phyloP scores from a whole-genome alignment of 2,113 vertebrate species.

The Myotis davidii region DNA sequence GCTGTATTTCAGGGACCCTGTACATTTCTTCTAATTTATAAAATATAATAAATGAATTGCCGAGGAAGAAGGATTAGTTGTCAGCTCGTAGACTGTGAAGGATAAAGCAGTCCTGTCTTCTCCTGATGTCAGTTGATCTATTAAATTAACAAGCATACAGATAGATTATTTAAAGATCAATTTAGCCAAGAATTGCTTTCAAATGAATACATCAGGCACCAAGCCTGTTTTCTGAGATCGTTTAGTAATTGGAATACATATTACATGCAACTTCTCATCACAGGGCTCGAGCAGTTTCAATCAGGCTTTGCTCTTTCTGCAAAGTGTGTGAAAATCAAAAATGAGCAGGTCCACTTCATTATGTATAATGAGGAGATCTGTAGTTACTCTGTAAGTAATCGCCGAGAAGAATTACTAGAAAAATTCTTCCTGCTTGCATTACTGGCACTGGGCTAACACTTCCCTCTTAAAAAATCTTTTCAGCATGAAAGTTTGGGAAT shows the following conservation, averaged over 20 bases:
- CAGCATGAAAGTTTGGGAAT: constrained; percentile 73
- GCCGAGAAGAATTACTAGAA: constrained; percentile 27
- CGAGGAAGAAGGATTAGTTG: constrained; percentile 61
- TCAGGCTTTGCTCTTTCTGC: constrained; percentile 64
- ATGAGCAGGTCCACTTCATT: constrained; percentile 62
- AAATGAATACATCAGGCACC: constrained; percentile 72
- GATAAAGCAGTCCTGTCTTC: constrained; percentile 41
- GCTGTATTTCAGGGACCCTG: constrained; percentile 48
- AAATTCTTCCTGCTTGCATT: neutral
- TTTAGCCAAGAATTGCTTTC: constrained; percentile 76
- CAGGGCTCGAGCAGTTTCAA: constrained; percentile 60
- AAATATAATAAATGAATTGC: constrained; percentile 65
- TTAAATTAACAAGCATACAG: constrained; percentile 69
- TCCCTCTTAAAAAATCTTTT: constrained; percentile 52
- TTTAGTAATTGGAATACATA: constrained; percentile 74
- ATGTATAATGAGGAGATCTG: constrained; percentile 49
- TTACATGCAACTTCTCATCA: constrained; percentile 69
- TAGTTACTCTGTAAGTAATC: constrained; percentile 50
- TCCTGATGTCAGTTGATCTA: constrained; percentile 59
- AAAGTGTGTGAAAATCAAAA: constrained; percentile 73
- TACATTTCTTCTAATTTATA: constrained; percentile 66
- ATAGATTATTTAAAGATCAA: constrained; percentile 81
- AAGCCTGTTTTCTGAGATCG: constrained; percentile 71
- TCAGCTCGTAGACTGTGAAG: constrained; percentile 61
- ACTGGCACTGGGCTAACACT: constrained; percentile 4